These are phyloP conservation scores for Bombus terrestris DNA, from an alignment of 1,140 invertebrate genomes.

Conservation along the genomic window DNA sequence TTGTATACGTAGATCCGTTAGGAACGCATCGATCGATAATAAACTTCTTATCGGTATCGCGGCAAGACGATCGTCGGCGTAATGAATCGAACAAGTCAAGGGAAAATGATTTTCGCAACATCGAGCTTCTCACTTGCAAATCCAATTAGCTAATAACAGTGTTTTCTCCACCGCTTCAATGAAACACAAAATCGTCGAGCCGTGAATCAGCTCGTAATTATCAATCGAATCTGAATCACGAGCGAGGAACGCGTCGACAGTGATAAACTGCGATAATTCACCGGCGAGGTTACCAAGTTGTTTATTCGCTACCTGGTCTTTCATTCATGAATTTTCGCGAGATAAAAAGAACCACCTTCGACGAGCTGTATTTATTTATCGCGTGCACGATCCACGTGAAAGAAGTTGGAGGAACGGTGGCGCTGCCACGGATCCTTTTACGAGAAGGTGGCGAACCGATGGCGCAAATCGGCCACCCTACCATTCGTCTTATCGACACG, in stretches of 20 bases:
- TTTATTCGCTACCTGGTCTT: too few species aligned
- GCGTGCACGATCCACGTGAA: not conserved
- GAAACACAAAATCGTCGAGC: conserved; percentile 15
- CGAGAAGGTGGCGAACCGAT: conserved; percentile 35
- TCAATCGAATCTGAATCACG: conserved; percentile 20
- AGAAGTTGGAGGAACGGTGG: not conserved
- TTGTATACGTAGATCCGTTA: conserved; percentile 1
- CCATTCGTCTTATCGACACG: conserved; percentile 68
- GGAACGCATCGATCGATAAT: not conserved
- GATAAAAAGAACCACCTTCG: not conserved
- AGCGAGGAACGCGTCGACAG: not conserved
- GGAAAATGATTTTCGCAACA: conserved; percentile 16
- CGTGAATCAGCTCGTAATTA: conserved; percentile 26
- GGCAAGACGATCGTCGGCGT: not conserved
- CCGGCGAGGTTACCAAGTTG: not conserved
- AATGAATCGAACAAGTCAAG: not conserved
- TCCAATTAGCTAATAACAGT: conserved; percentile 31
- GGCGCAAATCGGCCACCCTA: conserved; percentile 59
- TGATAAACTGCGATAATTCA: conserved; percentile 39
- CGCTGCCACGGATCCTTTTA: conserved; percentile 25
- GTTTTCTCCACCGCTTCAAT: conserved; percentile 6
- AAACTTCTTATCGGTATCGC: conserved; percentile 17
- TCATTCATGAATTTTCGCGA: conserved; percentile 11
- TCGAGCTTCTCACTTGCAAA: not conserved
- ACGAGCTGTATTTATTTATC: not conserved